phyloP scores from a whole-genome alignment of 2,113 vertebrate species.

The Morone chrysops region DNA sequence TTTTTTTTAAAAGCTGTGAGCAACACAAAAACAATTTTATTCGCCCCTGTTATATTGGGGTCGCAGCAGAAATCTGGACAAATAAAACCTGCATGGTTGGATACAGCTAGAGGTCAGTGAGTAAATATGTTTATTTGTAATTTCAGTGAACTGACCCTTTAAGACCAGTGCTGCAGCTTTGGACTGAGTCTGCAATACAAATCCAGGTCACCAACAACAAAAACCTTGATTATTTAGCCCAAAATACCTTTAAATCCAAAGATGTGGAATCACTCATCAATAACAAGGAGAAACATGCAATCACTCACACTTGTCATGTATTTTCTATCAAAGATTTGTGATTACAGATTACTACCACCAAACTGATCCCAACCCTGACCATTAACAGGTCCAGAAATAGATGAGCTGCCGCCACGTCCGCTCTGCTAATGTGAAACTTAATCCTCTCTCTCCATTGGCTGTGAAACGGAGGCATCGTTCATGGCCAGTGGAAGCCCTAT shows the following conservation, averaged over 20 bases:
- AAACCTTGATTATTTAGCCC: background rate
- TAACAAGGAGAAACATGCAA: background rate
- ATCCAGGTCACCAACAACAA: background rate
- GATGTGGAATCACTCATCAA: background rate
- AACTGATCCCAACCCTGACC: background rate
- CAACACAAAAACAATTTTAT: background rate
- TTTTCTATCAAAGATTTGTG: background rate
- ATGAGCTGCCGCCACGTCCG: slow-evolving; percentile 5
- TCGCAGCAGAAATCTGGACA: too few relatives aligned
- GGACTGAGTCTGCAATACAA: background rate
- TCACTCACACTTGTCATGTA: background rate
- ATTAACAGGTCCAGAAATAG: background rate
- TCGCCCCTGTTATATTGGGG: too few relatives aligned
- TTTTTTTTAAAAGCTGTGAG: background rate
- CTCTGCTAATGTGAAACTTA: slow-evolving; percentile 39
- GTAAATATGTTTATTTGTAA: too few relatives aligned
- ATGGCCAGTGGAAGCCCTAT: slow-evolving; percentile 42
- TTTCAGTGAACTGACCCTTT: too few relatives aligned
- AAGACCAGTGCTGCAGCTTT: background rate
- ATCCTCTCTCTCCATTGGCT: slow-evolving; percentile 61
- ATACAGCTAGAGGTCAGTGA: too few relatives aligned
- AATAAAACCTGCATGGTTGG: too few relatives aligned
- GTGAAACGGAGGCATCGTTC: slow-evolving; percentile 59
- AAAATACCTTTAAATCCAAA: background rate
- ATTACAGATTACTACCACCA: background rate